phyloP scores from a whole-genome alignment of 2,113 vertebrate genomes.

The Nothobranchius kuhntae region DNA sequence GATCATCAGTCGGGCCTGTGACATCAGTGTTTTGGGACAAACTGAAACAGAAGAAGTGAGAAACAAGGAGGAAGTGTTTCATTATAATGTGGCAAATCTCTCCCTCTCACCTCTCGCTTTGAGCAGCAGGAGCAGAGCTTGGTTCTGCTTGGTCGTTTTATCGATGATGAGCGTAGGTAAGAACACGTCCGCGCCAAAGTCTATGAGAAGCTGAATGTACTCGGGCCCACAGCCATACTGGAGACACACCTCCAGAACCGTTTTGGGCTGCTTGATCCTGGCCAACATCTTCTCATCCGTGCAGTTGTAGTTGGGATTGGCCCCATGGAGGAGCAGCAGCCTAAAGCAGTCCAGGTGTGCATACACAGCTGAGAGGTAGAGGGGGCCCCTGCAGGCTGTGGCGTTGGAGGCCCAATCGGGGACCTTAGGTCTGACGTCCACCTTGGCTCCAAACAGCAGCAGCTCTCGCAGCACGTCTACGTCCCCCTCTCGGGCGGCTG shows the following conservation, averaged over 20 bases:
- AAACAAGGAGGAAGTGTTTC: neutral
- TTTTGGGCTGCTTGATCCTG: constrained; percentile 84
- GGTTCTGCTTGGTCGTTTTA: constrained; percentile 70
- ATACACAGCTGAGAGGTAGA: constrained; percentile 89
- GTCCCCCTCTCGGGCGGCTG: constrained; percentile 86
- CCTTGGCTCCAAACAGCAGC: constrained; percentile 83
- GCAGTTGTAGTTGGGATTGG: constrained; percentile 93
- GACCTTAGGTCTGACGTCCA: constrained; percentile 83
- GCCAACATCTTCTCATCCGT: constrained; percentile 80
- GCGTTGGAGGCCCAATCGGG: constrained; percentile 85
- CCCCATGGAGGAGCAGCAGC: constrained; percentile 85
- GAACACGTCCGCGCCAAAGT: constrained; percentile 92
- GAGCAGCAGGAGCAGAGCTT: constrained; percentile 84
- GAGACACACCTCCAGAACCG: constrained; percentile 89
- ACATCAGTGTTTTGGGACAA: constrained; percentile 89
- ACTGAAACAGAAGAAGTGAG: constrained; percentile 69
- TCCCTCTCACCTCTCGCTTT: constrained; percentile 85
- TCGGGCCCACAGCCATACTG: constrained; percentile 83
- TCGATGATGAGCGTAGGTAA: constrained; percentile 78
- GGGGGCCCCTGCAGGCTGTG: constrained; percentile 85
- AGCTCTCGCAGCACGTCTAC: constrained; percentile 82
- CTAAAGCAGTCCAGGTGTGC: constrained; percentile 91
- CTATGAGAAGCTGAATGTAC: constrained; percentile 88
- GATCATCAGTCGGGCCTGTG: constrained; percentile 84
- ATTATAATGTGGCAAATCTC: neutral